Evolutionary conservation across 2,113 vertebrate species (phyloP).

Genomic region (Psilopsiagon aymara): DNA sequence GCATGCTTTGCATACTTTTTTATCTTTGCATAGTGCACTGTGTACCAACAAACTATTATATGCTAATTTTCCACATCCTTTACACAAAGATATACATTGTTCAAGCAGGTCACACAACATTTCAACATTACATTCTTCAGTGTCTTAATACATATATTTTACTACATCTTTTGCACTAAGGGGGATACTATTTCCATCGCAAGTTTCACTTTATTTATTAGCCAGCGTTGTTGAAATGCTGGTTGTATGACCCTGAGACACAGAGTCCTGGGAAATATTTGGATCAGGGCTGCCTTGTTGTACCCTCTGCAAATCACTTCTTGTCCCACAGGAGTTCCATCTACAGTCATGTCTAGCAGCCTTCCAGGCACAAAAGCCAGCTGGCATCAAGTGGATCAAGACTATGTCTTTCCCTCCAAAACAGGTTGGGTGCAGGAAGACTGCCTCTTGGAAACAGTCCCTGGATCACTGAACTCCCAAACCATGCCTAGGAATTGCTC

Average conservation of each 20-base stretch:
- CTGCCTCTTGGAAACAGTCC: not conserved
- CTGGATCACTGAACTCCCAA: not conserved
- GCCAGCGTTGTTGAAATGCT: not conserved
- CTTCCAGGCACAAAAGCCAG: not conserved
- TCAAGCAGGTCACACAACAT: not conserved
- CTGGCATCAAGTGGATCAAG: not conserved
- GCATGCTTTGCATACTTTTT: not conserved
- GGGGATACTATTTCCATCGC: not conserved
- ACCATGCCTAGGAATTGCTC: not conserved
- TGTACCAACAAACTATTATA: not conserved
- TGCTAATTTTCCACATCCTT: not conserved
- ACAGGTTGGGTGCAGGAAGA: not conserved
- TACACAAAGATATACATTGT: not conserved
- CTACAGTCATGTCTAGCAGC: not conserved
- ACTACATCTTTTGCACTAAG: not conserved
- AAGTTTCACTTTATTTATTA: not conserved
- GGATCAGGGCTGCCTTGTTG: not conserved
- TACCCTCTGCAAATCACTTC: not conserved
- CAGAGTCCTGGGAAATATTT: not conserved
- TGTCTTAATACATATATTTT: not conserved
- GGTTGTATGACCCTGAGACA: fast-evolving
- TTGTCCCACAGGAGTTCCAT: not conserved
- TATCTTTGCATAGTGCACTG: not conserved
- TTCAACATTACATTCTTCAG: not conserved
- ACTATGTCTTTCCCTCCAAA: not conserved